phyloP scores from a whole-genome alignment of 2,113 vertebrate species.

The Embiotoca jacksoni region DNA sequence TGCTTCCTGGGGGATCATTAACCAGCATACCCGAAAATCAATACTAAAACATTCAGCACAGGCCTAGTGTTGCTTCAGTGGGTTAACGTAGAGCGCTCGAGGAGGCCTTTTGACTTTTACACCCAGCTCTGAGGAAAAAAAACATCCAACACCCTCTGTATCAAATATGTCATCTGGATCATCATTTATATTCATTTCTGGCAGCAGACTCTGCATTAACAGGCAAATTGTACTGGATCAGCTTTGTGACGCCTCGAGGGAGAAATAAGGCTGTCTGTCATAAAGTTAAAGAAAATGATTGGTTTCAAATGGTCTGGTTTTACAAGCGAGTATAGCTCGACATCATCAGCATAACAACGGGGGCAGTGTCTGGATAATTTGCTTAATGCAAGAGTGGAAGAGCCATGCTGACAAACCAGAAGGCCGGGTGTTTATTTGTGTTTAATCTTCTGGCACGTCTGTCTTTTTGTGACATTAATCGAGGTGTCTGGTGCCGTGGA shows the following conservation, averaged over 20 bases:
- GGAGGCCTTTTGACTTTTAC: constrained; percentile 16
- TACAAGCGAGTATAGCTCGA: constrained; percentile 20
- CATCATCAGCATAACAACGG: constrained; percentile 60
- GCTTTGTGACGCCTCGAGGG: constrained; percentile 35
- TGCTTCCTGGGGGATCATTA: constrained; percentile 48
- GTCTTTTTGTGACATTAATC: constrained; percentile 30
- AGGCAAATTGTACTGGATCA: constrained; percentile 35
- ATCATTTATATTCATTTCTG: constrained; percentile 43
- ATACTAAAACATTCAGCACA: constrained; percentile 46
- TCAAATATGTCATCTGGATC: constrained; percentile 20
- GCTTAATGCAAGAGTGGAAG: constrained; percentile 40
- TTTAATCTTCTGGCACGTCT: constrained; percentile 16
- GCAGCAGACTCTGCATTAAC: constrained; percentile 44
- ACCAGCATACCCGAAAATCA: constrained; percentile 58
- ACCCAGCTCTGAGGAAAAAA: constrained; percentile 7
- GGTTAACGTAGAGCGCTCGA: constrained; percentile 12
- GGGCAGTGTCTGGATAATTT: constrained; percentile 52
- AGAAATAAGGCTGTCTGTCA: constrained; percentile 45
- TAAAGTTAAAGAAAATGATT: constrained; percentile 44
- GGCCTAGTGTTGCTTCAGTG: constrained; percentile 28
- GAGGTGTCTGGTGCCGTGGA: not conserved
- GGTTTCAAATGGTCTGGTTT: constrained; percentile 35
- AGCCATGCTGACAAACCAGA: constrained; percentile 22
- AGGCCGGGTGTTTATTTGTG: constrained; percentile 31
- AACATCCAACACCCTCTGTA: not conserved